Conservation (phyloP, 1,140 invertebrate species). For the Vanessa tameamea region DNA sequence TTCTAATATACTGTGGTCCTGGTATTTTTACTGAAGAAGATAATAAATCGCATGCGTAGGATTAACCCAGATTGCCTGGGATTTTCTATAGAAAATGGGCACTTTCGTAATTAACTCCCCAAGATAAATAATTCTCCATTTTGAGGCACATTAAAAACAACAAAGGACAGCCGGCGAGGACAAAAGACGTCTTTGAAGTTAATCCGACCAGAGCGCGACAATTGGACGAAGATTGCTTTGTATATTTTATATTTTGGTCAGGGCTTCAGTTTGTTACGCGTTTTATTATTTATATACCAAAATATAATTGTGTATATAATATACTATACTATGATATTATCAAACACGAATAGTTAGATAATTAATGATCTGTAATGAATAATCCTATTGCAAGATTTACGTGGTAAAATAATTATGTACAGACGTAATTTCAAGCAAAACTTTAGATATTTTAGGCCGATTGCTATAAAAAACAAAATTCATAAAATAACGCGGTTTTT, state of each 20-base stretch:
- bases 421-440: no score
- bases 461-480: background rate
- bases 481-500: background rate
- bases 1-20: slow-evolving; percentile 23
- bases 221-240: slow-evolving; percentile 50
- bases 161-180: slow-evolving; percentile 44
- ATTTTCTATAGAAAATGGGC: slow-evolving; percentile 23
- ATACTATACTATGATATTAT: background rate
- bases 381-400: no score
- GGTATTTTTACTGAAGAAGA: slow-evolving; percentile 15
- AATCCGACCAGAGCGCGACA: slow-evolving; percentile 45
- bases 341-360: no score
- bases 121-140: slow-evolving; percentile 43
- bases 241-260: slow-evolving; percentile 25
- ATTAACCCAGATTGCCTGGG: slow-evolving; percentile 8
- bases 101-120: slow-evolving; percentile 40
- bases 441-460: no score
- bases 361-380: no score
- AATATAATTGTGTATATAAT: background rate
- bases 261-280: background rate
- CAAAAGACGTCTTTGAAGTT: slow-evolving; percentile 50
- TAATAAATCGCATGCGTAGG: slow-evolving; percentile 30
- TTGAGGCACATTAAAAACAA: slow-evolving; percentile 44
- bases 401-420: no score
- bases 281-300: background rate